These are phyloP conservation scores for Theonella swinhoei DNA, from an alignment of 37 sponge, comb jelly and placozoan genomes.

Conservation along the genomic window DNA sequence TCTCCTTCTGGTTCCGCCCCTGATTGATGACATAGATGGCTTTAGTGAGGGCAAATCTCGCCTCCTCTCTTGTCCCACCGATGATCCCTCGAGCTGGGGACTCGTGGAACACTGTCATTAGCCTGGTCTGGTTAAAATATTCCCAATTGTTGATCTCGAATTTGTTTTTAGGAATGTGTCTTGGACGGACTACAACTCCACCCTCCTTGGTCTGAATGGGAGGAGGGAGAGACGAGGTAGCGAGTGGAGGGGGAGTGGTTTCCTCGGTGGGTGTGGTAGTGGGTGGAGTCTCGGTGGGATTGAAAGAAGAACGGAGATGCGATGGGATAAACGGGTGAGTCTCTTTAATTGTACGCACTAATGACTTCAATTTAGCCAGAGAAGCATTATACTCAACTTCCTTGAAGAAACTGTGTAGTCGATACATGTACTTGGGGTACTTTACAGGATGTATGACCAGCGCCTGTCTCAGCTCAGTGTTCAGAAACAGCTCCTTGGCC, in stretches of 20 bases:
- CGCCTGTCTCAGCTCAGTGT: conserved; percentile 19
- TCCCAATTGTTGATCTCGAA: conserved; percentile 71
- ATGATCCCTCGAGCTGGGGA: conserved; percentile 61
- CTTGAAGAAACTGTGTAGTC: conserved; percentile 55
- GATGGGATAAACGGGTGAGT: conserved; percentile 60
- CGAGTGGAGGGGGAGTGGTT: conserved; percentile 1
- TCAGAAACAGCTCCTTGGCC: conserved; percentile 4
- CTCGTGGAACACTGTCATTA: conserved; percentile 58
- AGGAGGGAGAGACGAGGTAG: not conserved
- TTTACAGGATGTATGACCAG: conserved; percentile 44
- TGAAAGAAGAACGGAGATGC: conserved; percentile 30
- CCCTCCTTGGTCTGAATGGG: not conserved
- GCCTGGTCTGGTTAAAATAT: conserved; percentile 76
- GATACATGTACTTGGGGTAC: conserved; percentile 66
- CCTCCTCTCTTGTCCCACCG: conserved; percentile 61
- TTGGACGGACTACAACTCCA: conserved; percentile 9
- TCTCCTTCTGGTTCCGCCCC: conserved; percentile 17
- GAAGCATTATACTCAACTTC: conserved; percentile 50
- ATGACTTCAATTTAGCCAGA: not conserved
- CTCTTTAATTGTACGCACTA: not conserved
- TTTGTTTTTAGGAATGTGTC: conserved; percentile 46
- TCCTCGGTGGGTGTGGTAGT: not conserved
- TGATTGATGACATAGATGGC: conserved; percentile 58
- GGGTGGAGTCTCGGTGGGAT: not conserved
- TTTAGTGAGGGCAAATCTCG: conserved; percentile 55